Conservation (phyloP, 2,113 vertebrate species). For the Gasterosteus nipponicus region DNA sequence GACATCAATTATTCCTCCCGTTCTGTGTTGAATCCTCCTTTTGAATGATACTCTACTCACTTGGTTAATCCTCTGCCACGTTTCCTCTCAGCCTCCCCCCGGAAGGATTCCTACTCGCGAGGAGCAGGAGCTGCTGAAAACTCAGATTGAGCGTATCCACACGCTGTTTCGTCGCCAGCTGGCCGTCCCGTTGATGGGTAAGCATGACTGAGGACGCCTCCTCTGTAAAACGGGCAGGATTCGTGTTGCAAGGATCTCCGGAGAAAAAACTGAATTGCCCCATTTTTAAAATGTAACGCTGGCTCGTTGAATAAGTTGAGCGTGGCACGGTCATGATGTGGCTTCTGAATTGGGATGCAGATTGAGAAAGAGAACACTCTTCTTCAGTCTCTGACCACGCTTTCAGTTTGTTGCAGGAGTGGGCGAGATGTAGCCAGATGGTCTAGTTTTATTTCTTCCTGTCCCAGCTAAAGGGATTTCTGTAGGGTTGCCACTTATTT, state of each 20-base stretch:
- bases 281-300: neutral
- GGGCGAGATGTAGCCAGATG: conserved; percentile 43
- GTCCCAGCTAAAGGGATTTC: conserved; percentile 12
- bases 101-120: conserved; percentile 86
- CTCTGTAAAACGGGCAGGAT: conserved; percentile 13
- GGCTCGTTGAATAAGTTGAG: neutral
- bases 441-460: conserved; percentile 26
- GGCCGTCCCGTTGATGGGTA: conserved; percentile 91
- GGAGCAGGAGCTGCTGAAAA: conserved; percentile 88
- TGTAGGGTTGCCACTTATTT: conserved; percentile 4
- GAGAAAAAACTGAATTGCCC: neutral
- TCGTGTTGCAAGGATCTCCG: conserved; percentile 13
- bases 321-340: neutral
- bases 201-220: conserved; percentile 53
- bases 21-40: neutral
- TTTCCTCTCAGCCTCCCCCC: conserved; percentile 86
- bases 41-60: neutral
- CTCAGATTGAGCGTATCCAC: conserved; percentile 91
- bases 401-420: conserved; percentile 7
- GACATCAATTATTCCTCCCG: neutral
- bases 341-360: neutral
- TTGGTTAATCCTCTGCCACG: conserved; percentile 48
- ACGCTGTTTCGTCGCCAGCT: conserved; percentile 93
- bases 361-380: conserved; percentile 24
- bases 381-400: neutral